Percentiles rank a stretch among this genome's conserved stretches.
These are phyloP conservation scores for Anarhynchus alexandrinus DNA, from an alignment of 2,113 vertebrate species.

Conservation along the genomic window DNA sequence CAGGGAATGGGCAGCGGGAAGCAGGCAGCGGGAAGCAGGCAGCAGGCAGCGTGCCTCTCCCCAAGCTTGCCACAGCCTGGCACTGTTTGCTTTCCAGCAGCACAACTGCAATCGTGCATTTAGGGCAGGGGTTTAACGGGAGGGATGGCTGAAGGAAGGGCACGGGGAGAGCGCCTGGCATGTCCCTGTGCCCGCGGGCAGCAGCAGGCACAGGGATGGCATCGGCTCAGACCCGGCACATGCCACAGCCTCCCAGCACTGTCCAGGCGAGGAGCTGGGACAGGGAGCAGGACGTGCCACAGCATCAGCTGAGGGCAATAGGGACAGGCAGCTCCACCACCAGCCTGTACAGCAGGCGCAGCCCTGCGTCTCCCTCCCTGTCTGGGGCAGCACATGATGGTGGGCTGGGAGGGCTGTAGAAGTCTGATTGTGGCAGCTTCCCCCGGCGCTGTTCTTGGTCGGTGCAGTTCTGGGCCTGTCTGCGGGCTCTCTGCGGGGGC, in stretches of 20 bases:
- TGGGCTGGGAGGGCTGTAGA: neutral
- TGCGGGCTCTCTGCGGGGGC: neutral
- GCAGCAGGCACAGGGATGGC: neutral
- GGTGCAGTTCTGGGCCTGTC: neutral
- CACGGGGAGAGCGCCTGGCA: accelerated
- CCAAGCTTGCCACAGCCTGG: neutral
- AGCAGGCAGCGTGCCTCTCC: neutral
- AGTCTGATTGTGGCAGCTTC: neutral
- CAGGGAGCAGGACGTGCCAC: accelerated
- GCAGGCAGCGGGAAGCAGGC: neutral
- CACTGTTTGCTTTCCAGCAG: neutral
- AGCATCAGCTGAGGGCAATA: neutral
- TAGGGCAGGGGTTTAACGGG: accelerated
- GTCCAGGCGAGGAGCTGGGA: neutral
- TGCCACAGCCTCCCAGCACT: neutral
- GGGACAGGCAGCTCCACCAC: neutral
- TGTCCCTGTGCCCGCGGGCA: accelerated
- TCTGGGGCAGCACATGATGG: neutral
- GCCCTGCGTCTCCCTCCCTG: too few species aligned
- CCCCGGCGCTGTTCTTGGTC: accelerated
- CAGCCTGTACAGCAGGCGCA: neutral
- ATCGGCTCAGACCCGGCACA: accelerated
- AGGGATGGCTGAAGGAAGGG: neutral
- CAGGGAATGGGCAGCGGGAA: accelerated
- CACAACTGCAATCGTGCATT: accelerated